Evolutionary conservation across 2,113 vertebrate genomes (phyloP).

Genomic region (Crotophaga sulcirostris): DNA sequence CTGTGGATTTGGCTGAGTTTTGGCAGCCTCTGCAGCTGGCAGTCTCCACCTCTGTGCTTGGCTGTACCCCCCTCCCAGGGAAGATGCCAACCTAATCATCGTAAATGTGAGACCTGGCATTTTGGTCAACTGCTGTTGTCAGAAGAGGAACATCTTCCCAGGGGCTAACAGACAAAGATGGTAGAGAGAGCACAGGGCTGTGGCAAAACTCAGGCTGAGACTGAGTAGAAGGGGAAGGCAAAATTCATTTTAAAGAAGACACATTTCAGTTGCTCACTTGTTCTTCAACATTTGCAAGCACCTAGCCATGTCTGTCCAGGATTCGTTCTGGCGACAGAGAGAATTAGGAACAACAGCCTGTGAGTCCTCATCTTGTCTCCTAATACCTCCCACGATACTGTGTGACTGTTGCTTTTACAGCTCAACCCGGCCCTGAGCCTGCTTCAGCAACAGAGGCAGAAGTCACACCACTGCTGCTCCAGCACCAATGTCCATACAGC

Average conservation of each 20-base stretch:
- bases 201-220: neutral
- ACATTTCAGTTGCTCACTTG: neutral
- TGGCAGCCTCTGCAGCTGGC: neutral
- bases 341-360: neutral
- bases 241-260: neutral
- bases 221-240: neutral
- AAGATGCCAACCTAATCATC: neutral
- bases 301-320: neutral
- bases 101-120: neutral
- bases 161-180: neutral
- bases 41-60: neutral
- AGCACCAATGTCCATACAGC: neutral
- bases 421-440: neutral
- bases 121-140: neutral
- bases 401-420: neutral
- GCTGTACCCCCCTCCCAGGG: neutral
- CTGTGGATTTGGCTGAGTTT: neutral
- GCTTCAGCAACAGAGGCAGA: neutral
- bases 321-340: neutral
- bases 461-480: neutral
- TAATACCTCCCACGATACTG: neutral
- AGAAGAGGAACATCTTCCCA: neutral
- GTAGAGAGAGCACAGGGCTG: neutral
- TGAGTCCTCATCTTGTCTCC: neutral
- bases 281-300: neutral